Conservation (phyloP, 2,888 invertebrate species). For the Brenthis ino region DNA sequence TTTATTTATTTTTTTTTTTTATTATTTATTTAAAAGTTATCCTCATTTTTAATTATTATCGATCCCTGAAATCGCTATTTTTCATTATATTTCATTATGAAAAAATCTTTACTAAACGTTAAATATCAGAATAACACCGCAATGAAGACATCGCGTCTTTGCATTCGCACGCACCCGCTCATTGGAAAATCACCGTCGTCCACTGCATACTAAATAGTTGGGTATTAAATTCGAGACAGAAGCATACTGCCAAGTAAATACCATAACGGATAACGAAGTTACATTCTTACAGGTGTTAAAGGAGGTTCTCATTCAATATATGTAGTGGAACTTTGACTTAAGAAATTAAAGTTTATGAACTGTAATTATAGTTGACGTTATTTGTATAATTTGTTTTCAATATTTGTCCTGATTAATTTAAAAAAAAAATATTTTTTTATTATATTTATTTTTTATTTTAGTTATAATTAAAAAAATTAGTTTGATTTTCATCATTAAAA, state of each 20-base stretch:
- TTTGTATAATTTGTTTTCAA: too few species aligned
- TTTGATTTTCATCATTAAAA: too few species aligned
- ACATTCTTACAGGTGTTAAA: conserved; percentile 20
- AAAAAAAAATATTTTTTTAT: too few species aligned
- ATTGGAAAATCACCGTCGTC: conserved; percentile 78
- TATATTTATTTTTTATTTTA: too few species aligned
- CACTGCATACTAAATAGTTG: conserved; percentile 67
- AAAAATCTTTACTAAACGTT: neutral
- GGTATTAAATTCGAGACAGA: conserved; percentile 37
- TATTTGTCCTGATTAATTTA: too few species aligned
- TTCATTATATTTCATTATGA: neutral
- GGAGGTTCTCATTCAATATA: neutral
- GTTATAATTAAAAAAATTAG: too few species aligned
- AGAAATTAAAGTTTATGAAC: too few species aligned
- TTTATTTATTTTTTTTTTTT: too few species aligned
- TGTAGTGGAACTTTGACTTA: too few species aligned
- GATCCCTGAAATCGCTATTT: neutral
- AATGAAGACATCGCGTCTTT: conserved; percentile 70
- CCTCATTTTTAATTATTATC: too few species aligned
- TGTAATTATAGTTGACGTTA: too few species aligned
- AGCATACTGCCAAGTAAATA: conserved; percentile 24
- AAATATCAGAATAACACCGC: conserved; percentile 54
- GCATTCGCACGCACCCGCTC: conserved; percentile 70
- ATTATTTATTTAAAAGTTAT: too few species aligned
- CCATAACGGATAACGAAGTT: conserved; percentile 15